Base-by-base conservation (phyloP, 2,113 vertebrate species). In the Neogobius melanostomus region DNA sequence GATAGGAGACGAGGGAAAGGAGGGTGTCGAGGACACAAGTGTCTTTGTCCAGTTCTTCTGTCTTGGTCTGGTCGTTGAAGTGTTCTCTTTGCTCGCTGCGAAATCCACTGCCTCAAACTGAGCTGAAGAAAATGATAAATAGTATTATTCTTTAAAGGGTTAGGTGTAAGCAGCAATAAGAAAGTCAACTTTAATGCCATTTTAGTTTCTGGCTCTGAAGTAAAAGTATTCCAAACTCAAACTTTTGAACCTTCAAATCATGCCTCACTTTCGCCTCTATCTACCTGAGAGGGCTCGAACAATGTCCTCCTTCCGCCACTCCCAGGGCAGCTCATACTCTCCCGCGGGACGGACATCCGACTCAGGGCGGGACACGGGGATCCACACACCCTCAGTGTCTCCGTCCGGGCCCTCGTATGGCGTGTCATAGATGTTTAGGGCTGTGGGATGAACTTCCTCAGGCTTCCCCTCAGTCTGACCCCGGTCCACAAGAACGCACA, bases 41-140 rank as follows among this genome's bases (percentile, higher is more conserved):
- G 92, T 92, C 91, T 96, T 98, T 62, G 91, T 95, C 95, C 96
- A 97, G 90, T 94, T 97, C 85, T 95, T 97, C 84, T 95, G 95
- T 9, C 95, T 93, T 49, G 93, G 93, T 47, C 44, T 2, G 4
- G 81, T 54, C 46, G 67, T 72, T 15, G 81, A 78, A 0, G 52
- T 5, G 21, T 95, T 96, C 62, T 97, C 95, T 84, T 92, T 95
- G 59, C 71, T 48, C 4, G 79, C 17, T 11, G 83, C 78, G 16
- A 90, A 89, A 71, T 96, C 96, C 0, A 93, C 86, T 3, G 92
- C 93, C 72, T 98, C 95, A 42, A 98, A 97, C 92, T 98, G 97
- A 85, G 94, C 97, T 99, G 88, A 21, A 87, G 12, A 53, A 16
- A 54, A 12, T 16, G 36, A 77, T 57, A 61, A 72, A 59, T 80